Conservation (phyloP, 2,888 invertebrate genomes). For the Lymantria monacha region DNA sequence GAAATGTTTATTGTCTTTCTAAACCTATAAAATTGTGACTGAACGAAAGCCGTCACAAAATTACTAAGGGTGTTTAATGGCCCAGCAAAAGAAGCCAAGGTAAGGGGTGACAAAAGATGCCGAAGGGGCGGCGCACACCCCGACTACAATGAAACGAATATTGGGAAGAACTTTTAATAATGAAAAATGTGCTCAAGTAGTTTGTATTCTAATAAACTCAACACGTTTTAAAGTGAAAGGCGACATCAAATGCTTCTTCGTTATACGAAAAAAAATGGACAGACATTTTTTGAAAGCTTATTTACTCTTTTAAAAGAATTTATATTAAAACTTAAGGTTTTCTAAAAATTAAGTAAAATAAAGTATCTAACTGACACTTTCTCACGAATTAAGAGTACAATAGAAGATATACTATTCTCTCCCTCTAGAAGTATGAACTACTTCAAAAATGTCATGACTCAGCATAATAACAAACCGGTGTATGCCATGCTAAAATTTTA, state of each 20-base stretch:
- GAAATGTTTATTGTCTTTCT: not conserved
- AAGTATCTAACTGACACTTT: no score
- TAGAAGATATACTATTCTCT: no score
- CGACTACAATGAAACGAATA: slow-evolving; percentile 7
- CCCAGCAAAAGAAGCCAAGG: slow-evolving; percentile 23
- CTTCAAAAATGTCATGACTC: no score
- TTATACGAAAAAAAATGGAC: not conserved
- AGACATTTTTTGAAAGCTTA: no score
- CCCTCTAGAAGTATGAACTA: no score
- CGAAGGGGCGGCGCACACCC: slow-evolving; percentile 15
- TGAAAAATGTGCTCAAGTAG: slow-evolving; percentile 1
- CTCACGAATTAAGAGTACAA: no score
- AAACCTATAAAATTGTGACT: slow-evolving; percentile 9
- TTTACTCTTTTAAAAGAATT: no score
- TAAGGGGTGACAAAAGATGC: slow-evolving; percentile 31
- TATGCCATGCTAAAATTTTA: no score
- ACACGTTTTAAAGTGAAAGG: not conserved
- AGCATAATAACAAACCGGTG: no score
- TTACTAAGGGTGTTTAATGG: slow-evolving; percentile 34
- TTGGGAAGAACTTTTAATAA: slow-evolving; percentile 2
- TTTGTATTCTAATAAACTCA: not conserved
- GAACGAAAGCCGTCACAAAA: slow-evolving; percentile 24
- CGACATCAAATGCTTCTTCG: not conserved
- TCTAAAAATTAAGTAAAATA: no score
- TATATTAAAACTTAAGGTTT: no score